A percentile compares a stretch with the other conserved stretches of the same genome.
These are phyloP conservation scores for Hemaris fuciformis DNA, from an alignment of 2,888 invertebrate genomes.

Conservation along the genomic window DNA sequence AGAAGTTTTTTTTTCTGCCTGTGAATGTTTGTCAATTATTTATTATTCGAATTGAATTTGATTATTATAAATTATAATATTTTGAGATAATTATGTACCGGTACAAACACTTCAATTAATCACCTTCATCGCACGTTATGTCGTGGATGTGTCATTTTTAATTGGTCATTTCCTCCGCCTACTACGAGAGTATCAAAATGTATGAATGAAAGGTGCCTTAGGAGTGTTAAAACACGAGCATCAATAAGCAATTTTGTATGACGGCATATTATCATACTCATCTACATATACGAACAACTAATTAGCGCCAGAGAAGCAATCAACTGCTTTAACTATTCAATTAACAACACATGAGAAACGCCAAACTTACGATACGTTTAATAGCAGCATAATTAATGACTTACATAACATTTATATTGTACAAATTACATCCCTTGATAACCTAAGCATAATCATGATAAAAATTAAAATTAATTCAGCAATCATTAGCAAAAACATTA, in stretches of 20 bases:
- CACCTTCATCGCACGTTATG: no score
- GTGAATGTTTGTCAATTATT: neutral
- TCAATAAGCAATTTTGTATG: neutral
- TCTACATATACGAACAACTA: neutral
- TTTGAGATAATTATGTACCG: no score
- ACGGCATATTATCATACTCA: neutral
- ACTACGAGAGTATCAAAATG: no score
- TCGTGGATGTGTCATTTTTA: no score
- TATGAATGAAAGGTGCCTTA: no score
- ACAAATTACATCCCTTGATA: neutral
- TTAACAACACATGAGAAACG: neutral
- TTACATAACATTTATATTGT: neutral
- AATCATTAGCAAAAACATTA: neutral
- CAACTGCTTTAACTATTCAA: neutral
- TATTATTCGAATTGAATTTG: neutral
- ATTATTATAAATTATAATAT: no score
- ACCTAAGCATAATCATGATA: neutral
- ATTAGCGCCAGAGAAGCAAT: conserved; percentile 3
- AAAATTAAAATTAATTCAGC: neutral
- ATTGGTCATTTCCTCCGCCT: neutral
- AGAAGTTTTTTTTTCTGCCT: neutral
- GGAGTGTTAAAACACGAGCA: neutral
- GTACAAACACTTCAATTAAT: no score
- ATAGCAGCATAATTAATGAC: neutral
- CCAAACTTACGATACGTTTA: neutral